These are phyloP conservation scores for Caradrina clavipalpis DNA, from an alignment of 2,888 invertebrate species.

Conservation along the genomic window DNA sequence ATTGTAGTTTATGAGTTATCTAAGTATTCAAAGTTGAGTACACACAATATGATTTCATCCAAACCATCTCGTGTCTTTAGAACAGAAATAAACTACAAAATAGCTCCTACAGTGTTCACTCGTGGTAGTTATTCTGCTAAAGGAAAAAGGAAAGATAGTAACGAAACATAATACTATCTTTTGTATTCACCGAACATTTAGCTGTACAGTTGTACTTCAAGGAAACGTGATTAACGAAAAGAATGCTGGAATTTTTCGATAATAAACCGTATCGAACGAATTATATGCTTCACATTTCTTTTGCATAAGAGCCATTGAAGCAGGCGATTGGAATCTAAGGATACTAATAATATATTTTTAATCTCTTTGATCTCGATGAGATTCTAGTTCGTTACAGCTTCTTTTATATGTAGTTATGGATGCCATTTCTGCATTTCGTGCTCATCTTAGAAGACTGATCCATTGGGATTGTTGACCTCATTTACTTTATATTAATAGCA, in stretches of 20 bases:
- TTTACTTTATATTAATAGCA: constrained; percentile 6
- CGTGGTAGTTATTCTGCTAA: constrained; percentile 24
- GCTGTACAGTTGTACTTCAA: constrained; percentile 33
- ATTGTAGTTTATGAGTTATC: not conserved
- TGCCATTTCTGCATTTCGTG: constrained; percentile 29
- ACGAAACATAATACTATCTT: constrained; percentile 47
- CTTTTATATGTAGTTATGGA: constrained; percentile 29
- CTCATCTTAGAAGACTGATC: constrained; percentile 31
- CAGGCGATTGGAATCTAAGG: constrained; percentile 59
- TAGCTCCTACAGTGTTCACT: constrained; percentile 18
- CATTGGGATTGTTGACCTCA: constrained; percentile 25
- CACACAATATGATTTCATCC: constrained; percentile 12
- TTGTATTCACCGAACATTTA: constrained; percentile 52
- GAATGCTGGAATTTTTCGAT: constrained; percentile 55
- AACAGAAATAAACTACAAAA: constrained; percentile 31
- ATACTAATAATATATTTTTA: constrained; percentile 64
- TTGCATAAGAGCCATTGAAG: constrained; percentile 52
- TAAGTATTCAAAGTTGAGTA: not conserved
- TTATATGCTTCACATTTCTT: constrained; percentile 51
- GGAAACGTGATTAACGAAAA: constrained; percentile 58
- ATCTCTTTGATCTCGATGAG: constrained; percentile 62
- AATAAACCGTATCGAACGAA: constrained; percentile 56
- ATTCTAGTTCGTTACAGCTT: constrained; percentile 44
- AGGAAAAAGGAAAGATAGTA: constrained; percentile 33
- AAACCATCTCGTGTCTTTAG: constrained; percentile 23